Percentiles rank a stretch among this genome's conserved stretches.
Conservation (phyloP, 2,797 vertebrate species). For the Rhincodon typus region DNA sequence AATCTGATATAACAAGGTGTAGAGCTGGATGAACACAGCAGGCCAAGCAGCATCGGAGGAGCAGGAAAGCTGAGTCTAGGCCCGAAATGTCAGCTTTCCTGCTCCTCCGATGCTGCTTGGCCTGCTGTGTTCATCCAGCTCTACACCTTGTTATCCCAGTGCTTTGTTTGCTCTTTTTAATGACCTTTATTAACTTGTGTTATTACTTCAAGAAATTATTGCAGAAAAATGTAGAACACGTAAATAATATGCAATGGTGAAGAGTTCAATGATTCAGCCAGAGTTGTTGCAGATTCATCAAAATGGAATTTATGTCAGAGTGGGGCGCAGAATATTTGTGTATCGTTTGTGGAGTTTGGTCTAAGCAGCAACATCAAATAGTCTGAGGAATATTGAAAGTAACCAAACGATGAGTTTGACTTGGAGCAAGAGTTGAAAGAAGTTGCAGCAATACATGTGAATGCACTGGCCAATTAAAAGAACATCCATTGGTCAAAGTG, state of each 20-base stretch:
- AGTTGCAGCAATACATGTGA: not conserved
- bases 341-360: too few relatives aligned
- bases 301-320: not conserved
- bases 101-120: too few relatives aligned
- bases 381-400: not conserved
- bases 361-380: not conserved
- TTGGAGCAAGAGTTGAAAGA: not conserved
- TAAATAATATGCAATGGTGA: not conserved
- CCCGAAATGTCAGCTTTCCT: too few relatives aligned
- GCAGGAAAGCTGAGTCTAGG: too few relatives aligned
- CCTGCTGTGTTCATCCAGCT: too few relatives aligned
- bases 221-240: not conserved
- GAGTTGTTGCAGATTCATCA: not conserved
- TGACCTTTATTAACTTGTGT: not conserved
- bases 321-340: not conserved
- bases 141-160: not conserved
- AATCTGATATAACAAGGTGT: too few relatives aligned
- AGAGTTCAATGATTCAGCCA: not conserved
- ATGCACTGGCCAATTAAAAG: not conserved
- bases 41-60: too few relatives aligned
- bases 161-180: not conserved
- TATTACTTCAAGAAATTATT: not conserved
- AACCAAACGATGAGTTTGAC: not conserved
- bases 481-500: not conserved
- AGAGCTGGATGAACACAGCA: too few relatives aligned